Evolutionary conservation across 2,797 vertebrate species (phyloP).

Genomic region (Pseudochaenichthys georgianus): DNA sequence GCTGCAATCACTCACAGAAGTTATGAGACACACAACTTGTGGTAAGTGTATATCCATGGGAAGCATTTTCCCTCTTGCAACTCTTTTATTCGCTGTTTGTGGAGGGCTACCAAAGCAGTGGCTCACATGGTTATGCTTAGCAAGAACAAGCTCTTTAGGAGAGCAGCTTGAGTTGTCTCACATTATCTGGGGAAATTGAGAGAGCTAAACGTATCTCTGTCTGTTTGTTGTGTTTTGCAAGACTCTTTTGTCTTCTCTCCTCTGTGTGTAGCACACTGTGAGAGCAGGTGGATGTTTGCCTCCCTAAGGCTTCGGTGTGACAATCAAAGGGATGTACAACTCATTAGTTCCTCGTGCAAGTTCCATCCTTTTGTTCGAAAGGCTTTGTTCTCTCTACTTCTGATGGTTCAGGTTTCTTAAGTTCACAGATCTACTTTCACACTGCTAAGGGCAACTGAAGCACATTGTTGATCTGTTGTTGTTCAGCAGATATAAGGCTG

Average conservation of each 20-base stretch:
- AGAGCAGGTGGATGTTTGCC: constrained; percentile 45
- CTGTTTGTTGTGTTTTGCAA: constrained; percentile 18
- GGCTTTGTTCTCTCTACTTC: constrained; percentile 25
- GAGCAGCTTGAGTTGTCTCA: constrained; percentile 46
- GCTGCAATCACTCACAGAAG: constrained; percentile 46
- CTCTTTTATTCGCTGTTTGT: constrained; percentile 59
- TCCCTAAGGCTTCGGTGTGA: constrained; percentile 39
- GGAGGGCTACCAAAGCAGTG: constrained; percentile 51
- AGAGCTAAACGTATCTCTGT: constrained; percentile 28
- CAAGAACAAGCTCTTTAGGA: constrained; percentile 35
- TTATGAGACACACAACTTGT: constrained; percentile 50
- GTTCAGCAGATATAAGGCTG: constrained; percentile 28
- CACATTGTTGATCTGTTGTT: constrained; percentile 28
- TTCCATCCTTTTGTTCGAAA: constrained; percentile 21
- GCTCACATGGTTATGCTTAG: constrained; percentile 73
- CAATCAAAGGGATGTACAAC: constrained; percentile 29
- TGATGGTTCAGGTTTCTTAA: constrained; percentile 40
- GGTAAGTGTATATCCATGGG: constrained; percentile 60
- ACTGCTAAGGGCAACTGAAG: constrained; percentile 8
- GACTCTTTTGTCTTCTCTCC: not conserved
- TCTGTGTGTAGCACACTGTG: constrained; percentile 1
- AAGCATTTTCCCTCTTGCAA: constrained; percentile 56
- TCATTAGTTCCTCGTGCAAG: constrained; percentile 32
- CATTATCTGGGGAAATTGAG: constrained; percentile 39
- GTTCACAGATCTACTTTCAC: constrained; percentile 13